These are phyloP conservation scores for Microctenopoma stevenorrisi DNA, from an alignment of 2,797 vertebrate genomes.

Conservation along the genomic window DNA sequence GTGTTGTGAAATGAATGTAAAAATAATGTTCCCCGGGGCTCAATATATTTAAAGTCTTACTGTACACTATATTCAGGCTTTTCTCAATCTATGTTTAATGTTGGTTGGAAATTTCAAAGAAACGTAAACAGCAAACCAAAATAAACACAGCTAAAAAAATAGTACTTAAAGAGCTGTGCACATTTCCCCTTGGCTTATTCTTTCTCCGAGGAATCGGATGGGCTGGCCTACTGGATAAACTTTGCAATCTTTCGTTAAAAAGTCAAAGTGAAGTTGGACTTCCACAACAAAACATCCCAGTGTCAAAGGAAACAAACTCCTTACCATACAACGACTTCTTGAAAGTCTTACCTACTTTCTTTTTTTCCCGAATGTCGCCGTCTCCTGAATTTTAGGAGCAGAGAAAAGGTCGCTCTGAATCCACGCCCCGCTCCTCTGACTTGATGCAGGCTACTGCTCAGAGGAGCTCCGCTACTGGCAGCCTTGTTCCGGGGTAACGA, in stretches of 20 bases:
- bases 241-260: conserved; percentile 58
- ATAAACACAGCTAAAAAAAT: not conserved
- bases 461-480: conserved; percentile 30
- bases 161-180: conserved; percentile 7
- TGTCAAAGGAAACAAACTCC: not conserved
- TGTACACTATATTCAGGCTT: not conserved
- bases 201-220: conserved; percentile 38
- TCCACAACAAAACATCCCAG: conserved; percentile 11
- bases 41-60: not conserved
- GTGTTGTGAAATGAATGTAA: not conserved
- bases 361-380: conserved; percentile 30
- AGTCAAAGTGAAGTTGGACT: conserved; percentile 43
- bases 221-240: conserved; percentile 50
- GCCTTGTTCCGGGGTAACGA: conserved; percentile 8
- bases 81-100: not conserved
- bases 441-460: conserved; percentile 52
- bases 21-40: too few species aligned
- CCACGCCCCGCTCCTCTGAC: conserved; percentile 74
- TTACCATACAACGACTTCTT: not conserved
- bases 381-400: conserved; percentile 45
- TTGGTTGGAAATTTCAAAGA: not conserved
- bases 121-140: not conserved
- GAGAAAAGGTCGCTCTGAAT: conserved; percentile 46
- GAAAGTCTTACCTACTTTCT: conserved; percentile 60
- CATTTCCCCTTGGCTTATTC: conserved; percentile 36